A percentile compares a stretch with the other conserved stretches of the same genome.
phyloP scores from a whole-genome alignment of 2,888 invertebrate species.

The Bombylius major region DNA sequence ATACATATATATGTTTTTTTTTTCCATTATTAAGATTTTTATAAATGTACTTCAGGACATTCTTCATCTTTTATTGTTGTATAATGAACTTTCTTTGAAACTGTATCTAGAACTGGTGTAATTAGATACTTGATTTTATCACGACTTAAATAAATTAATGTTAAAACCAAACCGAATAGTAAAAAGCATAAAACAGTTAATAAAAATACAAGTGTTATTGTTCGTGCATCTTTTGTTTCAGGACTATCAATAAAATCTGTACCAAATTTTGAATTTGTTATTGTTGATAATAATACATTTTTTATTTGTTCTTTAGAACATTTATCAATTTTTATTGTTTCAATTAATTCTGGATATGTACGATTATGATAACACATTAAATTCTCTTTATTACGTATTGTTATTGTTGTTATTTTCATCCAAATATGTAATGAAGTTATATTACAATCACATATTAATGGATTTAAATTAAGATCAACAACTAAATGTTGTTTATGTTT shows the following conservation, averaged over 20 bases:
- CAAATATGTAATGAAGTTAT: slow-evolving; percentile 48
- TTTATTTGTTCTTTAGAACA: slow-evolving; percentile 22
- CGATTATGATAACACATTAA: slow-evolving; percentile 40
- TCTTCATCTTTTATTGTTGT: slow-evolving; percentile 54
- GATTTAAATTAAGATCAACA: slow-evolving; percentile 53
- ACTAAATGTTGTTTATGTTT: slow-evolving; percentile 35
- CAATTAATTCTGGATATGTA: slow-evolving; percentile 21
- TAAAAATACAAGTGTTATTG: slow-evolving; percentile 36
- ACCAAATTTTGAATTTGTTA: slow-evolving; percentile 27
- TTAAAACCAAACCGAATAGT: slow-evolving; percentile 41
- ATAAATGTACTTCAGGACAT: slow-evolving; percentile 37
- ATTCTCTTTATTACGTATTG: slow-evolving; percentile 43
- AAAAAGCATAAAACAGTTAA: slow-evolving; percentile 43
- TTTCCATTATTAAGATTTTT: slow-evolving; percentile 9
- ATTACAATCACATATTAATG: slow-evolving; percentile 55
- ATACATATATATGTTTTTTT: too few relatives aligned
- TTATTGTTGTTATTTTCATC: slow-evolving; percentile 48
- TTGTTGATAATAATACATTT: slow-evolving; percentile 13
- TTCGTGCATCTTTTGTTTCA: slow-evolving; percentile 24
- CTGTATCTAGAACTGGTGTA: slow-evolving; percentile 48
- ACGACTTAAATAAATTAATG: slow-evolving; percentile 49
- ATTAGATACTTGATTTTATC: slow-evolving; percentile 44
- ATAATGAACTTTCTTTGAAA: slow-evolving; percentile 58
- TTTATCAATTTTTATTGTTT: slow-evolving; percentile 25
- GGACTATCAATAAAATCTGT: slow-evolving; percentile 19